These are phyloP conservation scores for Myanophis thanlyinensis DNA, from an alignment of 2,113 vertebrate species.

Conservation along the genomic window DNA sequence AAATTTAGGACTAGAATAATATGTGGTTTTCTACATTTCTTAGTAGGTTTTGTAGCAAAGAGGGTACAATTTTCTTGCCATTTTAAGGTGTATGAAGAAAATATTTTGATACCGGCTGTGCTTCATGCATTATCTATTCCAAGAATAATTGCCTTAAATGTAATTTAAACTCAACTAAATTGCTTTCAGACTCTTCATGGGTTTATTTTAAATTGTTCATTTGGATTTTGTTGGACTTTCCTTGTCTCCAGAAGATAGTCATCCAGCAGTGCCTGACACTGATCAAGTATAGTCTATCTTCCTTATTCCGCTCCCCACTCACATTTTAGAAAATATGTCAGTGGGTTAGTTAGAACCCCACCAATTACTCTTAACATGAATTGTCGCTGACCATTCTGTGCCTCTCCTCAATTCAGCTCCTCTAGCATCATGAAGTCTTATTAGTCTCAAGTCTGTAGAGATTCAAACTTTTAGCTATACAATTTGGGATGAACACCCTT, in stretches of 20 bases:
- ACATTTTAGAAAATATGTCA: not conserved
- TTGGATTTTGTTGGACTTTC: not conserved
- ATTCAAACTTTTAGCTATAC: too few relatives aligned
- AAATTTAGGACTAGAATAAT: not conserved
- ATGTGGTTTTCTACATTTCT: not conserved
- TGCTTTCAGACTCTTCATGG: not conserved
- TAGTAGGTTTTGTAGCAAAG: not conserved
- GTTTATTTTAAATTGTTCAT: not conserved
- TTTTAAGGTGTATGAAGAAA: not conserved
- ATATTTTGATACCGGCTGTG: not conserved
- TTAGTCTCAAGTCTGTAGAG: not conserved
- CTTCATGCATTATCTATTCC: not conserved
- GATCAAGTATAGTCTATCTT: not conserved
- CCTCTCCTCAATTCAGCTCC: not conserved
- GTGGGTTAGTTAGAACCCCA: not conserved
- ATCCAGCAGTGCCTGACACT: not conserved
- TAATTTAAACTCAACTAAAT: not conserved
- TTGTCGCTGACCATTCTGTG: not conserved
- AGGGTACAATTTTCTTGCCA: not conserved
- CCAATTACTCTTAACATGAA: not conserved
- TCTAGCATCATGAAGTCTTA: not conserved
- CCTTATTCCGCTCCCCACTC: not conserved
- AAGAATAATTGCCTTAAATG: not conserved
- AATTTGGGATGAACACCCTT: too few relatives aligned
- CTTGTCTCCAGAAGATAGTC: constrained; percentile 1